phyloP scores from a whole-genome alignment of 2,888 invertebrate species.

The Megalurothrips usitatus region DNA sequence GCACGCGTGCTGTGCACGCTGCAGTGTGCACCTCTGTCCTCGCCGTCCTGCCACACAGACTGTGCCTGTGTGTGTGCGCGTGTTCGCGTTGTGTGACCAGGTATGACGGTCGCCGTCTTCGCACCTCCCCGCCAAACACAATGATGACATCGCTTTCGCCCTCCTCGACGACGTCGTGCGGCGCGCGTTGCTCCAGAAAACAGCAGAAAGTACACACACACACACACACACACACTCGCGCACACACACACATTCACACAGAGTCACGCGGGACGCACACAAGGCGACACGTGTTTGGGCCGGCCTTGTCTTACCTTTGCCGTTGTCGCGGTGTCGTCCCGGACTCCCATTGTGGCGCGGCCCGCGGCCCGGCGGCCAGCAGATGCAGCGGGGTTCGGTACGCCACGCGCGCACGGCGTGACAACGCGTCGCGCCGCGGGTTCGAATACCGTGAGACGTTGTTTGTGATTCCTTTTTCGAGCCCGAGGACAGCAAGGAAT shows the following conservation, averaged over 20 bases:
- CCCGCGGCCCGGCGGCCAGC: not conserved
- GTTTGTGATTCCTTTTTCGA: no score
- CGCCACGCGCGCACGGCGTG: no score
- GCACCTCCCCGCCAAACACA: not conserved
- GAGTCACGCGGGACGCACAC: not conserved
- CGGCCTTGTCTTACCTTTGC: no score
- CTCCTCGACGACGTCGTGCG: not conserved
- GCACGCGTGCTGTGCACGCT: not conserved
- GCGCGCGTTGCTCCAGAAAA: not conserved
- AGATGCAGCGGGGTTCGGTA: no score
- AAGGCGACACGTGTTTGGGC: not conserved
- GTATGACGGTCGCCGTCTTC: not conserved
- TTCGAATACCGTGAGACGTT: no score
- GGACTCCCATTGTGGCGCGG: not conserved
- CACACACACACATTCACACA: no score
- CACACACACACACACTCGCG: no score
- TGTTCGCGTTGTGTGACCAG: not conserved
- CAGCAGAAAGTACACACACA: not conserved
- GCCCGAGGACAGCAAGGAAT: no score
- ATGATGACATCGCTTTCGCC: not conserved
- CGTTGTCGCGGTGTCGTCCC: not conserved
- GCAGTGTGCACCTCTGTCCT: no score
- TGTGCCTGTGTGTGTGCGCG: not conserved
- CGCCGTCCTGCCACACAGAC: no score
- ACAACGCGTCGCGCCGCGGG: not conserved